Conservation (phyloP, 2,888 invertebrate species). For the Frankliniella intonsa region DNA sequence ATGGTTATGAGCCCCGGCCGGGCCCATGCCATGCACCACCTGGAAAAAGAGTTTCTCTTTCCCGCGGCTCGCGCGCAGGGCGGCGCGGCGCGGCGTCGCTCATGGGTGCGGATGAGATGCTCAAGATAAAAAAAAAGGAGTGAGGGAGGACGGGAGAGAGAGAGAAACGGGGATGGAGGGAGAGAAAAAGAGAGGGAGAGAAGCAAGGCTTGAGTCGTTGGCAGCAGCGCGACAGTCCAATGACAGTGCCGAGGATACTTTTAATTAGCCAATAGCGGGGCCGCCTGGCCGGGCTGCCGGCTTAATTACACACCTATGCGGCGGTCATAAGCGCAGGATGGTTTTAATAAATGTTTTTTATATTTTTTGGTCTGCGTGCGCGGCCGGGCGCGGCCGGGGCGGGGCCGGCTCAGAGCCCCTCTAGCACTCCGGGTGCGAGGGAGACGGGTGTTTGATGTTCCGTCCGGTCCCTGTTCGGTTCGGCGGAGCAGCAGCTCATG, state of each 20-base stretch:
- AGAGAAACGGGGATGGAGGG: too few relatives aligned
- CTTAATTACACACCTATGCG: constrained; percentile 2
- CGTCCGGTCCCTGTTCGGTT: too few relatives aligned
- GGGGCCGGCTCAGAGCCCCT: too few relatives aligned
- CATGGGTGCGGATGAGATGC: neutral
- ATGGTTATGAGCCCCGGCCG: neutral
- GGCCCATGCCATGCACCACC: constrained; percentile 2
- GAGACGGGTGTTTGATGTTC: neutral
- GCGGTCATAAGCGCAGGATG: neutral
- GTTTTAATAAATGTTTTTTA: constrained; percentile 13
- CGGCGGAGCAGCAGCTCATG: too few relatives aligned
- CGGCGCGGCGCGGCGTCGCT: neutral
- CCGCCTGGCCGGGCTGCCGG: neutral
- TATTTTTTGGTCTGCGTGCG: constrained; percentile 3
- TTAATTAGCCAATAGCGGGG: constrained; percentile 20
- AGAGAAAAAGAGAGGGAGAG: too few relatives aligned
- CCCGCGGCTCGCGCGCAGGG: neutral
- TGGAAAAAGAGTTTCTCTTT: constrained; percentile 24
- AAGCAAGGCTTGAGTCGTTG: neutral
- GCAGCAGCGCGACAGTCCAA: constrained; percentile 1
- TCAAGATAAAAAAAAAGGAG: too few relatives aligned
- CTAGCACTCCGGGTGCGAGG: too few relatives aligned
- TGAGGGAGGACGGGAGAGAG: too few relatives aligned
- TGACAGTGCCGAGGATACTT: constrained; percentile 17
- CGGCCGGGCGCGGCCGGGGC: too few relatives aligned